phyloP scores from a whole-genome alignment of 2,797 vertebrate species.

The Amblyraja radiata region DNA sequence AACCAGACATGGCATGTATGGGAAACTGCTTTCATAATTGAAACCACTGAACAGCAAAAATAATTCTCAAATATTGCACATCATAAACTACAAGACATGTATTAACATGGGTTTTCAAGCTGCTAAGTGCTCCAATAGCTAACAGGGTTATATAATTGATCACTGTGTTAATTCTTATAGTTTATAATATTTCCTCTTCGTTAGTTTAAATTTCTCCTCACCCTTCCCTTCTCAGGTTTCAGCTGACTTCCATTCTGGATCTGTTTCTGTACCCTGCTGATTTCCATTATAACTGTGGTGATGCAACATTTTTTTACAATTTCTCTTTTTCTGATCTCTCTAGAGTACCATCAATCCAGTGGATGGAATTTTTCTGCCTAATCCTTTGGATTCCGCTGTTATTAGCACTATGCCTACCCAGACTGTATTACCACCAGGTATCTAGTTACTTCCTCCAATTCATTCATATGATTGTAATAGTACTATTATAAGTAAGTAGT shows the following conservation, averaged over 20 bases:
- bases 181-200: not conserved
- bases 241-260: conserved; percentile 48
- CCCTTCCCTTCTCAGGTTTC: conserved; percentile 44
- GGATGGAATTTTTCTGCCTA: conserved; percentile 89
- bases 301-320: conserved; percentile 29
- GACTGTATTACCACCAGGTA: conserved; percentile 85
- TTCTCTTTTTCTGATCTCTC: conserved; percentile 45
- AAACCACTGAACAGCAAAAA: not conserved
- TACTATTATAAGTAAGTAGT: not conserved
- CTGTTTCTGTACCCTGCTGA: conserved; percentile 44
- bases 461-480: not conserved
- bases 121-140: not conserved
- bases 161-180: no score
- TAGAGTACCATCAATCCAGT: conserved; percentile 98
- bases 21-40: not conserved
- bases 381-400: conserved; percentile 72
- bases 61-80: not conserved
- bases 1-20: not conserved
- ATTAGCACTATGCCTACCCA: conserved; percentile 91
- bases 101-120: not conserved
- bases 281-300: not conserved
- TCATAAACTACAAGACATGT: not conserved
- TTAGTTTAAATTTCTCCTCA: conserved; percentile 39
- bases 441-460: not conserved
- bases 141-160: not conserved